These are phyloP conservation scores for Thalpophila matura DNA, from an alignment of 2,888 invertebrate species.

Conservation along the genomic window DNA sequence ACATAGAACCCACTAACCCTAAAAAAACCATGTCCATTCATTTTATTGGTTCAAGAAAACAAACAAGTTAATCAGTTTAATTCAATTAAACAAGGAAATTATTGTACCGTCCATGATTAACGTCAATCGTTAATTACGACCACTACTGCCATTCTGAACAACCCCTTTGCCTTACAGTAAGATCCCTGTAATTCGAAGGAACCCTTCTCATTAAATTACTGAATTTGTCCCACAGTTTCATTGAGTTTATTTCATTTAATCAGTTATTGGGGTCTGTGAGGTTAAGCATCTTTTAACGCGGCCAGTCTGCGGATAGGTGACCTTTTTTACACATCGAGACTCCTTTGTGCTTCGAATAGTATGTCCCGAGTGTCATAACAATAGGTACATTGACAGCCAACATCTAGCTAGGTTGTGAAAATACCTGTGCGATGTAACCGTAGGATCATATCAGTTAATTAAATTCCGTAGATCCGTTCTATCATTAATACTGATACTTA, in stretches of 20 bases:
- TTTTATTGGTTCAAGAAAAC: neutral
- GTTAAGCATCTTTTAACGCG: neutral
- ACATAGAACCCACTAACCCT: no score
- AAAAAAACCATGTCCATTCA: no score
- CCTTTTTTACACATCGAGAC: no score
- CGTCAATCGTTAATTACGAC: slow-evolving; percentile 57
- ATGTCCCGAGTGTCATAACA: no score
- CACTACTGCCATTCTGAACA: slow-evolving; percentile 54
- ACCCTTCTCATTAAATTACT: slow-evolving; percentile 2
- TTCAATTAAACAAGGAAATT: slow-evolving; percentile 49
- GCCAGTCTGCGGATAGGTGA: no score
- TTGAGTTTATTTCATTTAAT: slow-evolving; percentile 6
- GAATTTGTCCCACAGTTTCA: slow-evolving; percentile 39
- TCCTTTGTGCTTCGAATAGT: no score
- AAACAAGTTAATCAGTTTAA: slow-evolving; percentile 47
- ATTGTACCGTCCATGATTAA: slow-evolving; percentile 53
- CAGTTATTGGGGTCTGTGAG: neutral
- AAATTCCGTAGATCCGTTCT: no score
- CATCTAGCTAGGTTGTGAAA: no score
- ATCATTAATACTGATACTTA: slow-evolving; percentile 14
- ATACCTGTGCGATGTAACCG: no score
- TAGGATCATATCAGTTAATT: no score
- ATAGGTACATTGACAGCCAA: no score
- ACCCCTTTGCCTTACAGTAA: slow-evolving; percentile 17
- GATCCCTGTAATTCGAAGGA: slow-evolving; percentile 9